Evolutionary conservation across 2,797 vertebrate species (phyloP).

Genomic region (Tiaroga cobitis): DNA sequence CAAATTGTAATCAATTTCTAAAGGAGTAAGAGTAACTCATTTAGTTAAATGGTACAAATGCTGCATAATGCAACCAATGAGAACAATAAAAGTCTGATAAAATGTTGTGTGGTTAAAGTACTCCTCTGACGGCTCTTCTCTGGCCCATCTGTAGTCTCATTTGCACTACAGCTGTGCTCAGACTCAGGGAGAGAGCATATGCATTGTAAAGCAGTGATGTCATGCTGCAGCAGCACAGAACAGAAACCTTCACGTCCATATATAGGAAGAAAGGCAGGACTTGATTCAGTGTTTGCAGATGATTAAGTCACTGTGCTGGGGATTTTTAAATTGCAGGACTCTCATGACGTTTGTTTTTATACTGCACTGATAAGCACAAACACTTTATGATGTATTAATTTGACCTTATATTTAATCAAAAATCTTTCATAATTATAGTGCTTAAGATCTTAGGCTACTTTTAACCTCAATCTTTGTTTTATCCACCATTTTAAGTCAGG

Average conservation of each 20-base stretch:
- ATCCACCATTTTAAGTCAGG: neutral
- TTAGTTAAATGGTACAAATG: neutral
- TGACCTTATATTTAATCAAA: neutral
- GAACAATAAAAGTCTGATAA: neutral
- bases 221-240: slow-evolving; percentile 73
- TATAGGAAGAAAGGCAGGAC: slow-evolving; percentile 61
- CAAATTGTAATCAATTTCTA: neutral
- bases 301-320: slow-evolving; percentile 52
- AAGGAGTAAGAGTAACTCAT: neutral
- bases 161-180: slow-evolving; percentile 30
- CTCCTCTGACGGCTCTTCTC: neutral
- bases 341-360: slow-evolving; percentile 29
- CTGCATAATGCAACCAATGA: neutral
- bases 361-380: slow-evolving; percentile 22
- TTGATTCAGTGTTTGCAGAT: slow-evolving; percentile 43
- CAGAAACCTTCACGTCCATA: slow-evolving; percentile 67
- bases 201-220: slow-evolving; percentile 73
- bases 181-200: slow-evolving; percentile 47
- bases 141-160: slow-evolving; percentile 22
- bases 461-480: neutral
- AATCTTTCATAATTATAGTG: neutral
- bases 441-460: neutral
- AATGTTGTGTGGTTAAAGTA: neutral
- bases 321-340: slow-evolving; percentile 38
- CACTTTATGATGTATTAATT: neutral